phyloP scores from a whole-genome alignment of 1,140 invertebrate species.

The Drosophila nikananu region DNA sequence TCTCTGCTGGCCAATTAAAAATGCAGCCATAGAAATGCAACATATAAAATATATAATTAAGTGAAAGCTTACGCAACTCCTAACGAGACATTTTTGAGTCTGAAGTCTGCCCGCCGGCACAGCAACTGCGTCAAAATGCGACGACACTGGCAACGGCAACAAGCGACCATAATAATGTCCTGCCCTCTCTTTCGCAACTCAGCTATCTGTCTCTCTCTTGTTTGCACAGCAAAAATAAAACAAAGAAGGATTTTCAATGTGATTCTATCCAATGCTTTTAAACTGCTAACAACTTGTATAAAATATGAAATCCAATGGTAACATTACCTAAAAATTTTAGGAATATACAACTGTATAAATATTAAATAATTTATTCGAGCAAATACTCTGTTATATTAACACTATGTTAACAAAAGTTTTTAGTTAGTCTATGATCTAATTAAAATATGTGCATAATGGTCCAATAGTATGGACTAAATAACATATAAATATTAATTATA shows the following conservation, averaged over 20 bases:
- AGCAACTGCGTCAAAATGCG: constrained; percentile 72
- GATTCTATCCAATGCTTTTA: background rate
- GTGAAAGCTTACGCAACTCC: constrained; percentile 60
- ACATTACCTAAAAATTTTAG: background rate
- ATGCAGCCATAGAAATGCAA: constrained; percentile 47
- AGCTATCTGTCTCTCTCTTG: background rate
- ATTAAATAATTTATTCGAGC: background rate
- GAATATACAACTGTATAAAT: background rate
- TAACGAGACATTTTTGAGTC: constrained; percentile 56
- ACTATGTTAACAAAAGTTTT: background rate
- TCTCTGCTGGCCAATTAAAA: constrained; percentile 57
- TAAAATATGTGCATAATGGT: background rate
- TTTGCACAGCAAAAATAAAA: constrained; percentile 8
- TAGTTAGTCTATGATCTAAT: background rate
- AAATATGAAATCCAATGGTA: background rate
- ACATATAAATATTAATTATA: background rate
- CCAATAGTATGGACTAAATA: background rate
- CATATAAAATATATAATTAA: constrained; percentile 67
- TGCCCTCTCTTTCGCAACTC: background rate
- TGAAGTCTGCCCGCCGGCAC: constrained; percentile 56
- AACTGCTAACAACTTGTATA: background rate
- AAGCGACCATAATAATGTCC: constrained; percentile 25
- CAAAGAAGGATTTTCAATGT: background rate
- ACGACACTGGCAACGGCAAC: constrained; percentile 47
- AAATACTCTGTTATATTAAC: background rate